Base-by-base conservation (phyloP, 2,113 vertebrate genomes). In the Alces alces region DNA sequence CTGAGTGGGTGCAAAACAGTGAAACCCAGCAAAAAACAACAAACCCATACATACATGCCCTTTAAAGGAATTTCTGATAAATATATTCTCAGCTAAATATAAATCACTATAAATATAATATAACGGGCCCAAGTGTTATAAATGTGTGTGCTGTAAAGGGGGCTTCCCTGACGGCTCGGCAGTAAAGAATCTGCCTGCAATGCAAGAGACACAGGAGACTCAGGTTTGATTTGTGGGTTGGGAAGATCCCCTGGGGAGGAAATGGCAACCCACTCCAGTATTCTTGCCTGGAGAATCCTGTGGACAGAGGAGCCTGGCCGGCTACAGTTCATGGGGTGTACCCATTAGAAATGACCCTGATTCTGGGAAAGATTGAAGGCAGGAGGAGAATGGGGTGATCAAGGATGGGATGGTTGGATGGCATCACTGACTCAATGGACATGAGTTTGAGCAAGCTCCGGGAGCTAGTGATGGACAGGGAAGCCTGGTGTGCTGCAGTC, bases 51-150 rank as follows among this genome's bases (percentile, higher is more conserved):
- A n/a, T 12, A n/a, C 50, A 13, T 13, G 50, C 12, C 30, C 79
- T 54, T 23, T 73, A 92, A 94, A 79, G 13, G 27, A 19, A 84
- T 90, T 92, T 94, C 70, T 92, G 61, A 86, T 70, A 89, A 92
- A 89, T 33, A 93, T 13, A 1, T 52, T 57, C 10, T 80, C 43
- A 21, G 54, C 54, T 83, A 93, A 82, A n/a, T n/a, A 52, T 76
- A 93, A 86, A 86, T 97, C 61, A 89, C 33, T 55, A 94, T 33
- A 96, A 86, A 85, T 87, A 10, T 54, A 93, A 64, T 30, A 6
- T 66, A 95, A 91, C 86, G 19, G 17, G 21, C 3, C 61, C 33
- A 73, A 84, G 11, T 80, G 33, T 58, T 90, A 36, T 76, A 95
- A 94, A 97, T 93, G 83, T 82, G 52, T 55, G 5, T 17, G 47